phyloP scores from a whole-genome alignment of 2,888 invertebrate genomes.

The Hybos culiciformis region DNA sequence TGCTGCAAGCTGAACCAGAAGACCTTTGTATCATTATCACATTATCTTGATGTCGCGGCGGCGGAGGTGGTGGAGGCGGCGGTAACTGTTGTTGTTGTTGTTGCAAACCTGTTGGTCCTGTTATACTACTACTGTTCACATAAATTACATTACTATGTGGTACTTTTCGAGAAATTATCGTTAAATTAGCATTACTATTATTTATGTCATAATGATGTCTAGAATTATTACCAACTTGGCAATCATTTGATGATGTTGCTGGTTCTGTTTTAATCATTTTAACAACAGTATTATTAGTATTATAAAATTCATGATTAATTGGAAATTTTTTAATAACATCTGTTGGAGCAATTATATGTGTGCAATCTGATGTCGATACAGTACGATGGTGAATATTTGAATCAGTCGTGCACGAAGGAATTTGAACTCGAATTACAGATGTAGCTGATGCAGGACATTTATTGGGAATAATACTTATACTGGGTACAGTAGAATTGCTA shows the following conservation, averaged over 20 bases:
- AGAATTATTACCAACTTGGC: too few relatives aligned
- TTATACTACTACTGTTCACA: conserved; percentile 20
- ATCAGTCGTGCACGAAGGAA: conserved; percentile 13
- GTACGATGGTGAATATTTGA: conserved; percentile 7
- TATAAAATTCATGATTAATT: neutral
- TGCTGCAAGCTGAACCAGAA: neutral
- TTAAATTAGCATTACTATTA: conserved; percentile 3
- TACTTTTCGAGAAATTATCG: conserved; percentile 23
- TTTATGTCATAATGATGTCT: neutral
- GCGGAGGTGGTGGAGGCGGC: neutral
- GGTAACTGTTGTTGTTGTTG: conserved; percentile 7
- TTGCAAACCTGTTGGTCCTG: conserved; percentile 6
- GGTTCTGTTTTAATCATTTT: neutral
- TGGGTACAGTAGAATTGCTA: conserved; percentile 19
- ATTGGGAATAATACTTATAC: conserved; percentile 11
- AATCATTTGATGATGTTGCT: neutral
- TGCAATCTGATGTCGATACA: conserved; percentile 5
- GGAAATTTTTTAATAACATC: neutral
- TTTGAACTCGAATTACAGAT: conserved; percentile 28
- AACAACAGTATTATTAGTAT: neutral
- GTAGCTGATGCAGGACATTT: conserved; percentile 14
- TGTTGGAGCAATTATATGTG: conserved; percentile 1
- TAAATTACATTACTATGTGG: conserved; percentile 33
- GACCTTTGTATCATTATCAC: conserved; percentile 6
- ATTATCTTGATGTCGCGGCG: conserved; percentile 10